phyloP scores from a whole-genome alignment of 2,888 invertebrate genomes.

The Drosophila kuntzei region DNA sequence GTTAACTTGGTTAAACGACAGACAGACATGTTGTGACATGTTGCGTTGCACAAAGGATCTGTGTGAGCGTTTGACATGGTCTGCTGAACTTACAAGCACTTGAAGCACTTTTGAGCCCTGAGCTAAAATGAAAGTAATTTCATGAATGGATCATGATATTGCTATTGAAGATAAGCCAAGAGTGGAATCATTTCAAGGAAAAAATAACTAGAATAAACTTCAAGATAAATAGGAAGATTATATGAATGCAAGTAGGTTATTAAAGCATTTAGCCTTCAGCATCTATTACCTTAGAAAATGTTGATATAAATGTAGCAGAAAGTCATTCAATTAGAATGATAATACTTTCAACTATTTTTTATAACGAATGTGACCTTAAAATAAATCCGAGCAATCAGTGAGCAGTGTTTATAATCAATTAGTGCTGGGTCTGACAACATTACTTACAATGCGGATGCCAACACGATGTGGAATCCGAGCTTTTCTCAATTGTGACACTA shows the following conservation, averaged over 20 bases:
- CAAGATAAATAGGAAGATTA: not conserved
- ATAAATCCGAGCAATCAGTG: constrained; percentile 14
- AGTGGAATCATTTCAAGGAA: constrained; percentile 1
- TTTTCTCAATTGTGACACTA: constrained; percentile 31
- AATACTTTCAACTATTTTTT: constrained; percentile 2
- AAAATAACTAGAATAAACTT: not conserved
- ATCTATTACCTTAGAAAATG: not conserved
- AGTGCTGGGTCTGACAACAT: constrained; percentile 18
- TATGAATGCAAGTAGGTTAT: constrained; percentile 10
- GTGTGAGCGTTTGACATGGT: constrained; percentile 21
- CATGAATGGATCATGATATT: constrained; percentile 27
- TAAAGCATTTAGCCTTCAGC: not conserved
- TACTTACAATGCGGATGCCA: constrained; percentile 11
- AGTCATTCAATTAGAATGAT: not conserved
- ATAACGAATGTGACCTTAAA: not conserved
- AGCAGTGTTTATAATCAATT: constrained; percentile 35
- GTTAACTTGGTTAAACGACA: constrained; percentile 51
- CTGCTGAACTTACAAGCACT: constrained; percentile 22
- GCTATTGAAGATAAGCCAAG: constrained; percentile 11
- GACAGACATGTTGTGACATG: constrained; percentile 24
- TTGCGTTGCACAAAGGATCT: constrained; percentile 27
- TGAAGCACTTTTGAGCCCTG: constrained; percentile 8
- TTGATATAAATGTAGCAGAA: not conserved
- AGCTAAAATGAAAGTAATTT: constrained; percentile 23
- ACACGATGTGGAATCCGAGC: constrained; percentile 33